Base-by-base conservation (phyloP, 2,888 invertebrate genomes). In the Oasisia sp. region DNA sequence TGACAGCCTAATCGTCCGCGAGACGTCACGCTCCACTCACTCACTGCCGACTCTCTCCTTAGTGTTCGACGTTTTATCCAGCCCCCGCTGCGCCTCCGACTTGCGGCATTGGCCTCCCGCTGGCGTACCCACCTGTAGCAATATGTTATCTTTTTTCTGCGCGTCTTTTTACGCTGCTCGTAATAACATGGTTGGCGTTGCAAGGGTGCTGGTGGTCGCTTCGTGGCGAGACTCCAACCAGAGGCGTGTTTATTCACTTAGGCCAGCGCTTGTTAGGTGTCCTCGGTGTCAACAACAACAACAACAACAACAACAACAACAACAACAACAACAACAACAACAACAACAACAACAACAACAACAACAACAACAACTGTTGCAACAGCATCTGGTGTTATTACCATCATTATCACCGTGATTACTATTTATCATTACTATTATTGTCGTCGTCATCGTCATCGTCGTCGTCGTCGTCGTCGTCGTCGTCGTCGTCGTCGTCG, bases 1-100 rank as follows among this genome's bases (percentile, higher is more conserved):
- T 74, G 74, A 74, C 74, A 74, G 74, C 74, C 74, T 74, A 74
- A 74, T 74, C 74, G 74, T 27, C 74, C 27, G 27, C 74, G 2
- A 74, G 74, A 74, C 74, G 74, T 74, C 74, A 74, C 74, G 74
- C 74, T 74, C 74, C 74, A 74, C 19, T n/a, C 19, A 74, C 74
- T 7, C 74, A 27, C 14, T 74, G 27, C 74, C 74, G 74, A 74
- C 74, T 27, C 74, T 74, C n/a, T 74, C 74, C 74, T 27, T 27
- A 74, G 27, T 74, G 74, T 74, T 74, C n/a, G 74, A 74, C 27
- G n/a, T 74, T 74, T 74, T 27, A 74, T 74, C 5, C 74, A 74
- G 74, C 74, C 2, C 74, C n/a, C 74, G 74, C n/a, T 74, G 27
- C 0, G 19, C 27, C 74, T 19, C 4, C 27, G 74, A 74, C 74